Evolutionary conservation across 2,113 vertebrate species (phyloP).

Genomic region (Seriola dumerili): DNA sequence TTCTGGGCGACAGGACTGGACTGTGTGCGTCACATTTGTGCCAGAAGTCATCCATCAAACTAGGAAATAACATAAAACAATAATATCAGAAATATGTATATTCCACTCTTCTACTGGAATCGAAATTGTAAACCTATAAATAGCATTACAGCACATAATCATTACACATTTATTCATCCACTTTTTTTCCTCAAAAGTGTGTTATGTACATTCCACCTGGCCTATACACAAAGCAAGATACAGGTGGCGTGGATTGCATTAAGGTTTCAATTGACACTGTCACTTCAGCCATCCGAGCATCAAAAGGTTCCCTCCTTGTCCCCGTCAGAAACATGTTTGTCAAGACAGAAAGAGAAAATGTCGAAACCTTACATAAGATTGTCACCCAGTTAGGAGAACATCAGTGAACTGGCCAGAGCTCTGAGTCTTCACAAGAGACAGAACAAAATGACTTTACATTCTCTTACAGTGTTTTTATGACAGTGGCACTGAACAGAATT

Average conservation of each 20-base stretch:
- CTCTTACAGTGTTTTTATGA: slow-evolving; percentile 43
- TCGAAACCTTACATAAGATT: slow-evolving; percentile 45
- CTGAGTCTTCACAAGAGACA: slow-evolving; percentile 47
- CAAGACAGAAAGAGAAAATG: slow-evolving; percentile 17
- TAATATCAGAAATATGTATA: slow-evolving; percentile 8
- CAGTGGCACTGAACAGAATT: slow-evolving; percentile 39
- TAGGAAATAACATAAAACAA: slow-evolving; percentile 16
- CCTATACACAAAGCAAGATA: slow-evolving; percentile 30
- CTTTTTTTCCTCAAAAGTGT: slow-evolving; percentile 26
- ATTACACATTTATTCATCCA: slow-evolving; percentile 57
- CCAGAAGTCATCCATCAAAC: slow-evolving; percentile 8
- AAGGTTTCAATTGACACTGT: slow-evolving; percentile 15
- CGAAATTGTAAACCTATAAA: slow-evolving; percentile 37
- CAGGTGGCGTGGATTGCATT: slow-evolving; percentile 27
- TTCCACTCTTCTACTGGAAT: slow-evolving; percentile 24
- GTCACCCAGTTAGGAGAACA: slow-evolving; percentile 42
- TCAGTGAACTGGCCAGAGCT: not conserved
- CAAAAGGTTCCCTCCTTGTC: slow-evolving; percentile 2
- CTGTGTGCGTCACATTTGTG: slow-evolving; percentile 24
- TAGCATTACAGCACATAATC: slow-evolving; percentile 31
- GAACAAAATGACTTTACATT: slow-evolving; percentile 61
- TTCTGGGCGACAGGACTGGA: not conserved
- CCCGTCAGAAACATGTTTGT: slow-evolving; percentile 13
- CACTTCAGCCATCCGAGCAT: not conserved
- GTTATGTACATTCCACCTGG: slow-evolving; percentile 49